Evolutionary conservation across 53 echinoderm and acorn worm species (phyloP).

Genomic region (Patiria pectinifera): DNA sequence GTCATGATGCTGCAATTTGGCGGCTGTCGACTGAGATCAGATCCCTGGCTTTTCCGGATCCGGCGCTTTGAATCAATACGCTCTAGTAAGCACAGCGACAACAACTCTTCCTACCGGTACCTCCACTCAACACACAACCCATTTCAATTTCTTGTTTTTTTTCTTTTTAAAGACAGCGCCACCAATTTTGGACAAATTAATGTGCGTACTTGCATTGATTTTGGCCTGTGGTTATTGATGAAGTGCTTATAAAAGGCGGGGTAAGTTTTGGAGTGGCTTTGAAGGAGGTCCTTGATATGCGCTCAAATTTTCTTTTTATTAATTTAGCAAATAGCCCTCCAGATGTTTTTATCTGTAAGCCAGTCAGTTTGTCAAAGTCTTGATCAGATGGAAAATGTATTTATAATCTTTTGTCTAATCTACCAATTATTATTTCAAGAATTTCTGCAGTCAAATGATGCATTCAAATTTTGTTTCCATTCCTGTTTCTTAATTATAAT

Average conservation of each 20-base stretch:
- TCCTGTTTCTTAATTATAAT: too few species aligned
- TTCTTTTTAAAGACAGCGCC: background rate
- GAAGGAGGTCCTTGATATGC: background rate
- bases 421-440: too few species aligned
- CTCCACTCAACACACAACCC: background rate
- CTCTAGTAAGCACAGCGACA: conserved; percentile 10
- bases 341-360: background rate
- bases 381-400: too few species aligned
- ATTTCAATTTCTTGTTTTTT: background rate
- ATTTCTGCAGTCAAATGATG: too few species aligned
- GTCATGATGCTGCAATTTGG: background rate
- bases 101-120: background rate
- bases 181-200: background rate
- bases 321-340: background rate
- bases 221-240: background rate
- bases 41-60: background rate
- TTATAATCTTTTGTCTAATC: too few species aligned
- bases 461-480: too few species aligned
- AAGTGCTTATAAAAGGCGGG: background rate
- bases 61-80: conserved; percentile 32
- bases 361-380: too few species aligned
- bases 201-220: background rate
- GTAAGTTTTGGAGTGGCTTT: background rate
- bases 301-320: background rate
- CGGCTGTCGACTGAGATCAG: background rate